A percentile compares a stretch with the other conserved stretches of the same genome.
phyloP scores from a whole-genome alignment of 2,797 vertebrate genomes.

The Ceyx erithaca region DNA sequence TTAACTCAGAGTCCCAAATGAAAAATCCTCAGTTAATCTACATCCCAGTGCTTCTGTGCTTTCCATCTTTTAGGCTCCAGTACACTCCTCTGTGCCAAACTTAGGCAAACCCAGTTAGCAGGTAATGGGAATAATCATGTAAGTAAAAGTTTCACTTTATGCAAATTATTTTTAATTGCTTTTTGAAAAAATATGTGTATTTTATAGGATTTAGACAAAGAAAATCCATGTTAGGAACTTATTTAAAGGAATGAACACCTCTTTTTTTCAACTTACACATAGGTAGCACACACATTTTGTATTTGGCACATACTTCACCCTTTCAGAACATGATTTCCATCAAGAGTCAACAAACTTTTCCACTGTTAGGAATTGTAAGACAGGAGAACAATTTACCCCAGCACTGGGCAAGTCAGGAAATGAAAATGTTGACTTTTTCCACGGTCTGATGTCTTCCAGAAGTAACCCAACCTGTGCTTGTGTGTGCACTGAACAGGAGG shows the following conservation, averaged over 20 bases:
- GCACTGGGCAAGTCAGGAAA: neutral
- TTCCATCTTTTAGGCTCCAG: neutral
- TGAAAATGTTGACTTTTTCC: neutral
- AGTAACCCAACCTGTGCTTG: neutral
- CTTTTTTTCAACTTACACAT: neutral
- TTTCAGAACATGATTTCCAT: neutral
- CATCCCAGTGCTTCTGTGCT: neutral
- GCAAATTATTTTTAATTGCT: neutral
- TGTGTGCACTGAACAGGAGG: neutral
- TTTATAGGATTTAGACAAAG: neutral
- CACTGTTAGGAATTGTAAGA: neutral
- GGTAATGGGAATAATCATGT: neutral
- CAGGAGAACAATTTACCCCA: neutral
- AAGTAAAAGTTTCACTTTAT: neutral
- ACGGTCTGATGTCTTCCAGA: neutral
- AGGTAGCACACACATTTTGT: neutral
- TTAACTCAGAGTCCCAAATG: neutral
- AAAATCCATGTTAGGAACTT: neutral
- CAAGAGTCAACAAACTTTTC: neutral
- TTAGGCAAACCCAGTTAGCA: neutral
- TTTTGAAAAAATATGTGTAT: neutral
- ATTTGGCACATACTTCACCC: neutral
- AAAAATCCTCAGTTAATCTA: neutral
- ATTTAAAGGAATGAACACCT: neutral
- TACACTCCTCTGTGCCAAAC: neutral